Evolutionary conservation across 2,888 invertebrate genomes (phyloP).

Genomic region (Platypus cylindrus): DNA sequence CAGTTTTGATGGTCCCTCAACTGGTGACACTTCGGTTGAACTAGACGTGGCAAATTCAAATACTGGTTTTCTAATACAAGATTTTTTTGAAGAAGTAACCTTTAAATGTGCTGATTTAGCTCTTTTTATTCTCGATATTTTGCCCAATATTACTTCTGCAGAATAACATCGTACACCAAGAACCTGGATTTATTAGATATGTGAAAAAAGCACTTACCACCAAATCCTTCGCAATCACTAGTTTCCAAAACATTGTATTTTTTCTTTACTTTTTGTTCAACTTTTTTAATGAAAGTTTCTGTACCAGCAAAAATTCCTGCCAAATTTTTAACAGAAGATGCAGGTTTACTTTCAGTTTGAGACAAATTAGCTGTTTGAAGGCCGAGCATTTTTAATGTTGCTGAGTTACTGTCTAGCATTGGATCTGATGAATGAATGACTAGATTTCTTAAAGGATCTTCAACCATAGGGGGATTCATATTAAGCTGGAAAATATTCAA

Average conservation of each 20-base stretch:
- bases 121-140: slow-evolving; percentile 51
- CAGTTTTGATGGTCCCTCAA: slow-evolving; percentile 1
- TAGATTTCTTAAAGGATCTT: slow-evolving; percentile 38
- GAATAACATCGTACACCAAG: too few species aligned
- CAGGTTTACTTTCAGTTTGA: slow-evolving; percentile 21
- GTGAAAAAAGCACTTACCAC: slow-evolving; percentile 31
- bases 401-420: slow-evolving; percentile 27
- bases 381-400: slow-evolving; percentile 45
- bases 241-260: slow-evolving; percentile 39
- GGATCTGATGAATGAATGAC: slow-evolving; percentile 43
- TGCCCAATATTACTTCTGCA: slow-evolving; percentile 40
- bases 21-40: slow-evolving; percentile 25
- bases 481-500: slow-evolving; percentile 7
- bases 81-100: slow-evolving; percentile 27
- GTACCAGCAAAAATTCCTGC: slow-evolving; percentile 34
- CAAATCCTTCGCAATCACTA: slow-evolving; percentile 52
- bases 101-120: slow-evolving; percentile 48
- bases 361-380: slow-evolving; percentile 47
- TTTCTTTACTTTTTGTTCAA: slow-evolving; percentile 30
- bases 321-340: slow-evolving; percentile 28
- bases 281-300: slow-evolving; percentile 31
- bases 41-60: slow-evolving; percentile 26
- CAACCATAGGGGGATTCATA: slow-evolving; percentile 5
- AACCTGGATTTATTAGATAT: too few species aligned
- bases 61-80: too few species aligned